phyloP scores from a whole-genome alignment of 2,113 vertebrate species.

The Coturnix japonica region DNA sequence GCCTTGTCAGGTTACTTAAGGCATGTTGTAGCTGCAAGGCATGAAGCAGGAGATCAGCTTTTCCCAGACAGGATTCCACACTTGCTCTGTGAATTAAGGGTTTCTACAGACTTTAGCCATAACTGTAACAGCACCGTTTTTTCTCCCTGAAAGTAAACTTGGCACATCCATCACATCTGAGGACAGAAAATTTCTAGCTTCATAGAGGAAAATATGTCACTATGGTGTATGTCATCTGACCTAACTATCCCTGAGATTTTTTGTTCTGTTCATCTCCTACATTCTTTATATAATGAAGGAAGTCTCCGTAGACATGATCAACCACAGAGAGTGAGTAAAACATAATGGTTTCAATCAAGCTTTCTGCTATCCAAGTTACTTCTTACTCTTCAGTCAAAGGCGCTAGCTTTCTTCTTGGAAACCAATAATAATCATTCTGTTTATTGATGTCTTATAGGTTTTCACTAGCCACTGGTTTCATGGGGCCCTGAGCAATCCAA shows the following conservation, averaged over 20 bases:
- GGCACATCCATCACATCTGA: conserved; percentile 40
- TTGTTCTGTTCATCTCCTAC: conserved; percentile 66
- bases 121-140: conserved; percentile 13
- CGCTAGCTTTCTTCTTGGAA: conserved; percentile 33
- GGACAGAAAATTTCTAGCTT: conserved; percentile 63
- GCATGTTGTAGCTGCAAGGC: conserved; percentile 44
- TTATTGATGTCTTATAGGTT: conserved; percentile 16
- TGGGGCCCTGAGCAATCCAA: too few relatives aligned
- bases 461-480: conserved; percentile 21
- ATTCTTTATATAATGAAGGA: conserved; percentile 60
- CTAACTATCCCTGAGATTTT: conserved; percentile 64
- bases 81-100: conserved; percentile 46
- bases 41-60: conserved; percentile 43
- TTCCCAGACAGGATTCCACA: conserved; percentile 14
- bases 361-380: conserved; percentile 48
- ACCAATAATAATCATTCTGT: conserved; percentile 14
- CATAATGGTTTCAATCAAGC: conserved; percentile 60
- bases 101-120: conserved; percentile 49
- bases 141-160: conserved; percentile 52
- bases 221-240: conserved; percentile 33
- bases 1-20: conserved; percentile 61
- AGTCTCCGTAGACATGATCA: conserved; percentile 59
- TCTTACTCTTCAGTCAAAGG: conserved; percentile 46
- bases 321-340: conserved; percentile 47
- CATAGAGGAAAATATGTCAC: conserved; percentile 52